Conservation (phyloP, 2,888 invertebrate species). For the Formica aserva region DNA sequence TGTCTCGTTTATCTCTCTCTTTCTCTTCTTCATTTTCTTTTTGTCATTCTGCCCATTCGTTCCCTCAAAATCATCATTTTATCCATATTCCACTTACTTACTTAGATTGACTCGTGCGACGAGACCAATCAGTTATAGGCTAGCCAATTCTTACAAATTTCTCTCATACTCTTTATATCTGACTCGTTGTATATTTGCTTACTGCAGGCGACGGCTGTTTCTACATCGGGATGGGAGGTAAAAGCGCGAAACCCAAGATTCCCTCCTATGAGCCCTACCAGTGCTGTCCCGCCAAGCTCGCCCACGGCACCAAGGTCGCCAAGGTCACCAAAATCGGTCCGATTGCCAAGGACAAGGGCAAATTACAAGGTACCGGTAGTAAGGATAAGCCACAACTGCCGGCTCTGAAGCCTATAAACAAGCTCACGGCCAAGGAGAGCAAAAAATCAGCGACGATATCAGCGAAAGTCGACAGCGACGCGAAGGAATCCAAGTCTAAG, state of each 20-base stretch:
- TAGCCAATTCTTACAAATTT: conserved; percentile 72
- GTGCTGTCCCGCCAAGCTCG: conserved; percentile 95
- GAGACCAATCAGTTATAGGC: conserved; percentile 69
- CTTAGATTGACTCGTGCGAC: conserved; percentile 71
- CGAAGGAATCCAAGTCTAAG: conserved; percentile 86
- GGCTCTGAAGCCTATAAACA: conserved; percentile 84
- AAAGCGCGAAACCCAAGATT: conserved; percentile 91
- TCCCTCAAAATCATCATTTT: conserved; percentile 11
- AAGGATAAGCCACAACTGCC: conserved; percentile 74
- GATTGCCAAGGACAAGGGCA: conserved; percentile 74
- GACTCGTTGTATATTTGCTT: conserved; percentile 91
- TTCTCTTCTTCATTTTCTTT: conserved; percentile 21
- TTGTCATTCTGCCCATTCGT: conserved; percentile 15
- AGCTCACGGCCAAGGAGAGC: conserved; percentile 86
- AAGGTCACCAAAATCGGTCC: conserved; percentile 91
- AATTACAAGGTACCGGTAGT: conserved; percentile 66
- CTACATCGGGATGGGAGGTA: conserved; percentile 97
- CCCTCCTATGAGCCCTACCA: conserved; percentile 95
- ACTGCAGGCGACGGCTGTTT: conserved; percentile 98
- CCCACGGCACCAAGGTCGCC: conserved; percentile 92
- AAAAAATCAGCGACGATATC: conserved; percentile 80
- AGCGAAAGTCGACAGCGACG: conserved; percentile 75
- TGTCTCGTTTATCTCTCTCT: conserved; percentile 41
- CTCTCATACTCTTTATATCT: conserved; percentile 76
- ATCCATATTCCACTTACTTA: conserved; percentile 3